phyloP scores from a whole-genome alignment of 2,888 invertebrate species.

The Salpingus planirostris region DNA sequence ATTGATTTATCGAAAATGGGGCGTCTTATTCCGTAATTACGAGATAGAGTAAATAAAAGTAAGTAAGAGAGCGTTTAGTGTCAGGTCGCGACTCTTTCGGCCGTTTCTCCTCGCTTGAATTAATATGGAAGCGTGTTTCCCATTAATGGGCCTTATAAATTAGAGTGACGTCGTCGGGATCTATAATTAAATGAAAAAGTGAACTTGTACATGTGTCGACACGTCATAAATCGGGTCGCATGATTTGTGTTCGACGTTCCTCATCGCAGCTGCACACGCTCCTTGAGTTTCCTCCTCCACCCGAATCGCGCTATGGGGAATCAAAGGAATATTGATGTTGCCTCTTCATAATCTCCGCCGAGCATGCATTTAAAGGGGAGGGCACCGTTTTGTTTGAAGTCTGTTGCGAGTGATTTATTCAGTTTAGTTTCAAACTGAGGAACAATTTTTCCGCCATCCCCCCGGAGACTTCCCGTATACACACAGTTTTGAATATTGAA shows the following conservation, averaged over 20 bases:
- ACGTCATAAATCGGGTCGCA: constrained; percentile 19
- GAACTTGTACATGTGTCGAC: constrained; percentile 23
- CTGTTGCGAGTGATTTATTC: constrained; percentile 23
- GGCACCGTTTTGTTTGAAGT: constrained; percentile 24
- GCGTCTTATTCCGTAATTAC: too few species aligned
- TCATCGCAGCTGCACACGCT: constrained; percentile 15
- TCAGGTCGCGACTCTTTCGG: too few species aligned
- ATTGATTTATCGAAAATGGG: too few species aligned
- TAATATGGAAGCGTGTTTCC: constrained; percentile 9
- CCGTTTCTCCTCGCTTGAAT: too few species aligned
- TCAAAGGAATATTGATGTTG: constrained; percentile 16
- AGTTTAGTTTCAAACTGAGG: constrained; percentile 22
- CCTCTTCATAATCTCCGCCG: constrained; percentile 13
- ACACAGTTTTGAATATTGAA: constrained; percentile 22
- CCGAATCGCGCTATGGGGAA: too few species aligned
- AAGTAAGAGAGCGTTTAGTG: too few species aligned
- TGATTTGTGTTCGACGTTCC: constrained; percentile 22
- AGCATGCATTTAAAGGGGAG: constrained; percentile 12
- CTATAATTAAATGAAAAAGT: constrained; percentile 14
- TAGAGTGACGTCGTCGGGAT: too few species aligned
- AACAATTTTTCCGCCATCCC: constrained; percentile 21
- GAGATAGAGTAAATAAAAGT: too few species aligned
- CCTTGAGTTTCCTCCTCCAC: constrained; percentile 7
- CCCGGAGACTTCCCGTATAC: constrained; percentile 15
- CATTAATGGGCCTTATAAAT: constrained; percentile 13